phyloP scores from a whole-genome alignment of 1,140 invertebrate genomes.

The Drosophila grimshawi region DNA sequence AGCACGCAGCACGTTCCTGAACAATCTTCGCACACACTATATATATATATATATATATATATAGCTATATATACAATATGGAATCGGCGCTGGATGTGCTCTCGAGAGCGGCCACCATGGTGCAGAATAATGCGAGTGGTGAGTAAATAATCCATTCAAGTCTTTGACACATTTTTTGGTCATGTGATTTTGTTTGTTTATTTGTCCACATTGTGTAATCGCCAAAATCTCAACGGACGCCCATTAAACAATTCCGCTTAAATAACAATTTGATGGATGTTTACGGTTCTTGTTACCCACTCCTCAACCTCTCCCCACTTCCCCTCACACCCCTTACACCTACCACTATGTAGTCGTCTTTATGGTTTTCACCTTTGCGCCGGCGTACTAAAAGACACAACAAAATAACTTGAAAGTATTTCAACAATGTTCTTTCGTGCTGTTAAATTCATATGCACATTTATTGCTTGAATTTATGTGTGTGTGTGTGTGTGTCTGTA shows the following conservation, averaged over 20 bases:
- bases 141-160: slow-evolving; percentile 50
- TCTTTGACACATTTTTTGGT: background rate
- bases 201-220: slow-evolving; percentile 22
- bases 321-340: too few relatives aligned
- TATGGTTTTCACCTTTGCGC: slow-evolving; percentile 73
- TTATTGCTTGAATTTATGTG: background rate
- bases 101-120: slow-evolving; percentile 95
- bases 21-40: background rate
- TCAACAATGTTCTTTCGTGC: slow-evolving; percentile 37
- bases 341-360: background rate
- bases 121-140: slow-evolving; percentile 88
- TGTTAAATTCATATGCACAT: too few relatives aligned
- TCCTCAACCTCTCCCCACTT: background rate
- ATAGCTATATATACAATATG: slow-evolving; percentile 78
- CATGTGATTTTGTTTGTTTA: background rate
- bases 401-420: slow-evolving; percentile 35
- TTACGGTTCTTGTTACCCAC: slow-evolving; percentile 25
- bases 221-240: slow-evolving; percentile 6
- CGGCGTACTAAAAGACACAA: slow-evolving; percentile 21
- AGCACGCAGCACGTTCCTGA: slow-evolving; percentile 22
- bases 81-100: slow-evolving; percentile 95
- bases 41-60: background rate
- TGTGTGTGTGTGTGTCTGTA: background rate
- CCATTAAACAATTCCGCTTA: slow-evolving; percentile 74
- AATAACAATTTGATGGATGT: slow-evolving; percentile 51